phyloP scores from a whole-genome alignment of 37 sponge, comb jelly and placozoan genomes.

The Mnemiopsis leidyi region DNA sequence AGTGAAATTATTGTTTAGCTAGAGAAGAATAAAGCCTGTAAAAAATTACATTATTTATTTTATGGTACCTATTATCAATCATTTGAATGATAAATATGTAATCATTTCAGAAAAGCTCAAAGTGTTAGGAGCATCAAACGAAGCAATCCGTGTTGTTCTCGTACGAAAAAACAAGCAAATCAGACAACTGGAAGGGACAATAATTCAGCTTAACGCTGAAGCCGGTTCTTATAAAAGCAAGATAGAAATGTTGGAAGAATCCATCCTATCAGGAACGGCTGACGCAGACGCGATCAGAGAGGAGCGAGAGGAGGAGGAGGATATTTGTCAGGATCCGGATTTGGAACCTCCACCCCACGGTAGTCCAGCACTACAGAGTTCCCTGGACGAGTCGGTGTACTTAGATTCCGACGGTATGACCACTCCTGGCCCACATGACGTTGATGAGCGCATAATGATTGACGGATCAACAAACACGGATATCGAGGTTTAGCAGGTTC shows the following conservation, averaged over 20 bases:
- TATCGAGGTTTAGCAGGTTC: slow-evolving; percentile 52
- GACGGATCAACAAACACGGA: slow-evolving; percentile 55
- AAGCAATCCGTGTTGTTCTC: slow-evolving; percentile 41
- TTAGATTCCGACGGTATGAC: not conserved
- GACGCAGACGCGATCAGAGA: slow-evolving; percentile 19
- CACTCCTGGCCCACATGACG: not conserved
- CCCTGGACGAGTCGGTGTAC: not conserved
- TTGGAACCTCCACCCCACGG: not conserved
- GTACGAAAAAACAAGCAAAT: slow-evolving; percentile 62
- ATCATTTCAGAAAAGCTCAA: slow-evolving; percentile 45
- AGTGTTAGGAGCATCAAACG: not conserved
- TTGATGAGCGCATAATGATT: not conserved
- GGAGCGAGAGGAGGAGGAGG: slow-evolving; percentile 12
- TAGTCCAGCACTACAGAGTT: not conserved
- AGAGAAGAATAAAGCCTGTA: no score
- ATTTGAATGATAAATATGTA: no score
- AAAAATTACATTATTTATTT: no score
- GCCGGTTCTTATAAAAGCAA: not conserved
- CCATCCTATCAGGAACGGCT: slow-evolving; percentile 22
- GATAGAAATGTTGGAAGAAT: not conserved
- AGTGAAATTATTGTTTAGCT: no score
- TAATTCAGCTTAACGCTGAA: slow-evolving; percentile 6
- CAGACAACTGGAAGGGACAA: slow-evolving; percentile 21
- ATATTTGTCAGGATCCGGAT: no score
- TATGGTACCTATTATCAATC: no score